Evolutionary conservation across 2,797 vertebrate genomes (phyloP).

Genomic region (Poeciliopsis paucimaculata): DNA sequence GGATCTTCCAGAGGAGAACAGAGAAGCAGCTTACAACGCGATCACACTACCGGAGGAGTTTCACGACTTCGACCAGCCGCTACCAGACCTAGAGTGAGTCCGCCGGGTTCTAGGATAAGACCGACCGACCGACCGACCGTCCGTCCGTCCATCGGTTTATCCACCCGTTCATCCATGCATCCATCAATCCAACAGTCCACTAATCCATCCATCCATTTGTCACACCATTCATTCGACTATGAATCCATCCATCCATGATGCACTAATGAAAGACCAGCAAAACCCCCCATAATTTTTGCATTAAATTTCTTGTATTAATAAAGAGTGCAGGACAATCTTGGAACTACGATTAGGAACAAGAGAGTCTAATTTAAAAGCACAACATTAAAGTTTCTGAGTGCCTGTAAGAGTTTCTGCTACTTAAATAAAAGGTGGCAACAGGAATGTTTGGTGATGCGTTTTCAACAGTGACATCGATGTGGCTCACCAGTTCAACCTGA

Average conservation of each 20-base stretch:
- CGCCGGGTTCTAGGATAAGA: not conserved
- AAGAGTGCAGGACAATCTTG: not conserved
- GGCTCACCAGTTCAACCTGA: conserved; percentile 98
- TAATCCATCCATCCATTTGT: too few species aligned
- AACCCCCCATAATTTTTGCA: not conserved
- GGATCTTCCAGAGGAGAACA: conserved; percentile 98
- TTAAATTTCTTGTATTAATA: not conserved
- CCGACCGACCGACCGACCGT: too few species aligned
- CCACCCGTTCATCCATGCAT: too few species aligned
- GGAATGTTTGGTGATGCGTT: conserved; percentile 3
- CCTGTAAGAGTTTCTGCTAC: not conserved
- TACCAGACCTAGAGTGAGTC: conserved; percentile 96
- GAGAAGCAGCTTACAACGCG: conserved; percentile 98
- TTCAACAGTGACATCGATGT: conserved; percentile 96
- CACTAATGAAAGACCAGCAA: not conserved
- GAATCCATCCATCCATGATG: too few species aligned
- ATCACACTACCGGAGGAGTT: conserved; percentile 99
- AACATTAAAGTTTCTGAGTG: not conserved
- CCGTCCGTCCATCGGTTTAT: too few species aligned
- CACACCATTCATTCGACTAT: not conserved
- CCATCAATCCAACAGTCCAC: too few species aligned
- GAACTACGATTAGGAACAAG: not conserved
- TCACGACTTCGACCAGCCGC: conserved; percentile 97
- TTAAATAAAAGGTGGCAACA: not conserved
- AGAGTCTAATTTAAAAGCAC: not conserved